A percentile compares a stretch with the other conserved stretches of the same genome.
Conservation (phyloP, 2,113 vertebrate genomes). For the Actenoides lindsayi region DNA sequence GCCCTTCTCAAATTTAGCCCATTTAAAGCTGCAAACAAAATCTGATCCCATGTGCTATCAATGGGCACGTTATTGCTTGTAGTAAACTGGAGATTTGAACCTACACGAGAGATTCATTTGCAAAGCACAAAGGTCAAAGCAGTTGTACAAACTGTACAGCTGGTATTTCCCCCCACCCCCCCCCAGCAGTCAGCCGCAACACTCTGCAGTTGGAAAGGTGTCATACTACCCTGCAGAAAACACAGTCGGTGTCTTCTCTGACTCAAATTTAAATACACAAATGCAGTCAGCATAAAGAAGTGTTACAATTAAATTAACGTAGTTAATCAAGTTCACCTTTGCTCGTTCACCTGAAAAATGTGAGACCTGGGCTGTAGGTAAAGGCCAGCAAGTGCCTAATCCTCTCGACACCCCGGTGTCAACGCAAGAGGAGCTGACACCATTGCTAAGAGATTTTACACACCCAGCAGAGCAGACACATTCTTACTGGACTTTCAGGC, state of each 20-base stretch:
- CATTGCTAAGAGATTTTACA: not conserved
- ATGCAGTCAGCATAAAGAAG: not conserved
- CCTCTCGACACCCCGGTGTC: not conserved
- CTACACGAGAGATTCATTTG: not conserved
- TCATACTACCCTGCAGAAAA: not conserved
- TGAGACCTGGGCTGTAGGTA: not conserved
- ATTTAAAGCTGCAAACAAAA: not conserved
- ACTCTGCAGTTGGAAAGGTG: not conserved
- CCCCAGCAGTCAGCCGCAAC: not conserved
- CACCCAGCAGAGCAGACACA: not conserved
- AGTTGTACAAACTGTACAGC: not conserved
- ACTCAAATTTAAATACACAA: not conserved
- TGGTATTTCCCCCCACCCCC: not conserved
- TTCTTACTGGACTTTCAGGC: not conserved
- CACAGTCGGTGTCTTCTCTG: not conserved
- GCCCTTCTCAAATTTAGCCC: not conserved
- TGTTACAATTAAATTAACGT: not conserved
- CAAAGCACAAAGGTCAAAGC: not conserved
- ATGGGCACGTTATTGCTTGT: conserved; percentile 49
- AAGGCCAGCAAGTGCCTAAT: not conserved
- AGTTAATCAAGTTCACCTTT: fast-evolving
- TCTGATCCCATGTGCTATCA: not conserved
- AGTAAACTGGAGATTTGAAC: not conserved
- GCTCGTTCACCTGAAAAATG: fast-evolving
- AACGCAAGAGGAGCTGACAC: not conserved